These are phyloP conservation scores for Pseudochaenichthys georgianus DNA, from an alignment of 2,797 vertebrate genomes.

Conservation along the genomic window DNA sequence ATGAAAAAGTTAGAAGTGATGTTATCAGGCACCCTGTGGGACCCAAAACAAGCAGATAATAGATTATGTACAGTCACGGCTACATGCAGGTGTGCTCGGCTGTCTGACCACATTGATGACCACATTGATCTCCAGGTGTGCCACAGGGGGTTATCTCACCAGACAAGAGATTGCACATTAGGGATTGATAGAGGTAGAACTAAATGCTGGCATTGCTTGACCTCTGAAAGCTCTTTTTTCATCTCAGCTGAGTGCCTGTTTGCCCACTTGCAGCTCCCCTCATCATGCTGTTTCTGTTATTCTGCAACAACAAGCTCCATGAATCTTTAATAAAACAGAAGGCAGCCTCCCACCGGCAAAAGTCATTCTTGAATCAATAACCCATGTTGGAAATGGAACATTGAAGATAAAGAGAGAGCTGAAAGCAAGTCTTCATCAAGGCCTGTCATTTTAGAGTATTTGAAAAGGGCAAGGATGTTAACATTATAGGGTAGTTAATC, in stretches of 20 bases:
- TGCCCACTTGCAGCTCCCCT: conserved; percentile 15
- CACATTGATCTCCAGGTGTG: conserved; percentile 16
- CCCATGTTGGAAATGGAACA: background rate
- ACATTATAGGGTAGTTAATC: too few species aligned
- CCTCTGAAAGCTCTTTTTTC: background rate
- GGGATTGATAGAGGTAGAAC: background rate
- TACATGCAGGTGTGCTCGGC: conserved; percentile 1
- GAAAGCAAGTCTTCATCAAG: background rate
- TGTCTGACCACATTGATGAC: background rate
- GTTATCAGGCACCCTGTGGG: background rate
- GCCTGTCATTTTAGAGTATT: background rate
- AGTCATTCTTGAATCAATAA: conserved; percentile 14
- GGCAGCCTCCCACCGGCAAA: conserved; percentile 9
- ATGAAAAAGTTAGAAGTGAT: background rate
- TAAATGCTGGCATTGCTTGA: background rate
- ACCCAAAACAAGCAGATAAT: background rate
- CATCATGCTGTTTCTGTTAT: conserved; percentile 17
- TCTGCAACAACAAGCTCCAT: conserved; percentile 33
- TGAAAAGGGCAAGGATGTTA: too few species aligned
- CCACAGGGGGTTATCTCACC: conserved; percentile 20
- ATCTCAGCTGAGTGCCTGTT: background rate
- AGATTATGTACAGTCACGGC: background rate
- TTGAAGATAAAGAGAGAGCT: background rate
- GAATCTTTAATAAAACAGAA: conserved; percentile 57
- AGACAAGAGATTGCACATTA: background rate